Conservation (phyloP, 2,888 invertebrate genomes). For the Cerastis leucographa region DNA sequence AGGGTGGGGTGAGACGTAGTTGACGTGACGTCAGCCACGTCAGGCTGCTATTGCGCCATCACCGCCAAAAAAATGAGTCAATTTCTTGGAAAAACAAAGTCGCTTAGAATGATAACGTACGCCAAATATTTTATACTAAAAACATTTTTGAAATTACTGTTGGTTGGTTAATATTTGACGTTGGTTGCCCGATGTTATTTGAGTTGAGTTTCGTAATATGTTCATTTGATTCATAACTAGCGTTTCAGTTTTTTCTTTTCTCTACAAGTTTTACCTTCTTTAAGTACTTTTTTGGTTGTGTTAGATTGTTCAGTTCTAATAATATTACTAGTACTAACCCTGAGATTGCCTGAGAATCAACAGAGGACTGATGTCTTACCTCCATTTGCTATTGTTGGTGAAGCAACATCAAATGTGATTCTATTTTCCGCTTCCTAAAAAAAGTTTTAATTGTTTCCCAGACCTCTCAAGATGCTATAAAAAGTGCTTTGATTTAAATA, state of each 20-base stretch:
- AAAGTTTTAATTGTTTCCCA: not conserved
- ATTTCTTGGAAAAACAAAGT: constrained; percentile 62
- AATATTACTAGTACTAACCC: not conserved
- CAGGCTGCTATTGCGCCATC: constrained; percentile 64
- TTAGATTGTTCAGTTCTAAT: not conserved
- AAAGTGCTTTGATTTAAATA: constrained; percentile 14
- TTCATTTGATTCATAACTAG: constrained; percentile 5
- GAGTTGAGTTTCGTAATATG: constrained; percentile 2
- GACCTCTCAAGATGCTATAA: not conserved
- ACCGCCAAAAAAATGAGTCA: constrained; percentile 68
- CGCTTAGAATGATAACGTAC: constrained; percentile 44
- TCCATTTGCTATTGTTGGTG: not conserved
- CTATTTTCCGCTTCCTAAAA: not conserved
- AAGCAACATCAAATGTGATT: constrained; percentile 3
- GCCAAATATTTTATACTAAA: constrained; percentile 47
- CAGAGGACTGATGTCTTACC: not conserved
- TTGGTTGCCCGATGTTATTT: constrained; percentile 26
- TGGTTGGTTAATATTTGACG: constrained; percentile 33
- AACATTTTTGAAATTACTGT: constrained; percentile 41
- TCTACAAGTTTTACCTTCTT: not conserved
- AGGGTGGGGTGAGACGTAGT: constrained; percentile 69
- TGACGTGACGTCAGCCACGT: constrained; percentile 71
- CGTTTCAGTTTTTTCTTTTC: not conserved
- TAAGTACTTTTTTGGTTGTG: not conserved
- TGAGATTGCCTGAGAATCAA: not conserved